Conservation (phyloP, 2,888 invertebrate genomes). For the Octonoba sinensis region DNA sequence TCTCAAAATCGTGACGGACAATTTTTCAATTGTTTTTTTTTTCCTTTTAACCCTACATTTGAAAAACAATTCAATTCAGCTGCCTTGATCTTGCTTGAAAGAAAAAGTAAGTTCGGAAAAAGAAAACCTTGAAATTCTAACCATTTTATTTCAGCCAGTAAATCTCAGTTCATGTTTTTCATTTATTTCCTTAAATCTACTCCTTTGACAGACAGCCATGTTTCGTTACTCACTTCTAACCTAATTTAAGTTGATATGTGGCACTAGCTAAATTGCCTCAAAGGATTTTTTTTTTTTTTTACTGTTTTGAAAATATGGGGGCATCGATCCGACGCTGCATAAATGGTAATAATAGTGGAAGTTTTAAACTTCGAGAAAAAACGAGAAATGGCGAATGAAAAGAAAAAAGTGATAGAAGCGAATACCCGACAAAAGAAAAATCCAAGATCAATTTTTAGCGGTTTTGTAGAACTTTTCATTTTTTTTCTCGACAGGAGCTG, state of each 20-base stretch:
- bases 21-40: too few relatives aligned
- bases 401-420: neutral
- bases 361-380: neutral
- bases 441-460: slow-evolving; percentile 9
- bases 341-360: slow-evolving; percentile 14
- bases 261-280: neutral
- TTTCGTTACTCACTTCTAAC: neutral
- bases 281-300: too few relatives aligned
- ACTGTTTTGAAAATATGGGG: neutral
- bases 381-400: neutral
- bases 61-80: too few relatives aligned
- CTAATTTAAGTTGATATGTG: slow-evolving; percentile 2
- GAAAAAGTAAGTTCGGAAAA: too few relatives aligned
- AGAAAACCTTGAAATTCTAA: too few relatives aligned
- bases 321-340: slow-evolving; percentile 4
- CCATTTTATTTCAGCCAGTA: too few relatives aligned
- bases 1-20: too few relatives aligned
- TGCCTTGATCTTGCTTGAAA: too few relatives aligned
- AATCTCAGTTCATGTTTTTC: too few relatives aligned
- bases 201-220: too few relatives aligned
- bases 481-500: neutral
- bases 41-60: too few relatives aligned
- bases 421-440: slow-evolving; percentile 6
- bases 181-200: too few relatives aligned
- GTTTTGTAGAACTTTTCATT: slow-evolving; percentile 7